phyloP scores from a whole-genome alignment of 2,888 invertebrate species.

The Tenthredo notha region DNA sequence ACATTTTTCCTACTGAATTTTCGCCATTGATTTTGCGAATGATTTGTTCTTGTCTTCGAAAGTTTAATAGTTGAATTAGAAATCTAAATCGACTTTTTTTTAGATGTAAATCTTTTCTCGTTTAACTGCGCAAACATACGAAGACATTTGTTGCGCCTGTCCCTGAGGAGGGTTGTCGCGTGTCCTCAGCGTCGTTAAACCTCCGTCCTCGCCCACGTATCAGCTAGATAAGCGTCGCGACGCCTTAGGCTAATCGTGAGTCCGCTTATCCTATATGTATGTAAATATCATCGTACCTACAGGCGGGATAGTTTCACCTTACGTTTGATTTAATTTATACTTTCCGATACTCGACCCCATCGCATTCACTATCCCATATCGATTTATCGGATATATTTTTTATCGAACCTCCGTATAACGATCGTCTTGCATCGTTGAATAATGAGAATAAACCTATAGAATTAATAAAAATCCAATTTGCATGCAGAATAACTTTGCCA shows the following conservation, averaged over 20 bases:
- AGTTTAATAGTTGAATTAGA: background rate
- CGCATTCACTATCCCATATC: slow-evolving; percentile 6
- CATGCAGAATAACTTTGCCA: background rate
- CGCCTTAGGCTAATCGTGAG: slow-evolving; percentile 46
- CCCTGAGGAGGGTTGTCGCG: slow-evolving; percentile 49
- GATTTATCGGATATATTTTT: slow-evolving; percentile 34
- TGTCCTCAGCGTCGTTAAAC: slow-evolving; percentile 49
- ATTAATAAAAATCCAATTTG: slow-evolving; percentile 20
- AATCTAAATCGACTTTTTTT: background rate
- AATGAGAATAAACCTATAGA: slow-evolving; percentile 38
- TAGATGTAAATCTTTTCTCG: slow-evolving; percentile 28
- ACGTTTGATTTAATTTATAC: slow-evolving; percentile 42
- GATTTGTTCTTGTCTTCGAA: background rate
- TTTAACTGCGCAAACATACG: background rate
- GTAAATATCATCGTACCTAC: slow-evolving; percentile 20
- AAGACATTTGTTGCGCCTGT: slow-evolving; percentile 48
- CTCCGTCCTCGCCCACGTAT: slow-evolving; percentile 37
- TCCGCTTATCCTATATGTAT: slow-evolving; percentile 46
- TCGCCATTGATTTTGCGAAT: background rate
- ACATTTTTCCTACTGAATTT: background rate
- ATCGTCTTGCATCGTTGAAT: slow-evolving; percentile 31
- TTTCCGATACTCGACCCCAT: background rate
- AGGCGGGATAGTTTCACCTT: slow-evolving; percentile 17
- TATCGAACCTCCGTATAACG: slow-evolving; percentile 7
- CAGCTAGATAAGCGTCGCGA: slow-evolving; percentile 48